Base-by-base conservation (phyloP, 2,888 invertebrate species). In the Acrobasis consociella region DNA sequence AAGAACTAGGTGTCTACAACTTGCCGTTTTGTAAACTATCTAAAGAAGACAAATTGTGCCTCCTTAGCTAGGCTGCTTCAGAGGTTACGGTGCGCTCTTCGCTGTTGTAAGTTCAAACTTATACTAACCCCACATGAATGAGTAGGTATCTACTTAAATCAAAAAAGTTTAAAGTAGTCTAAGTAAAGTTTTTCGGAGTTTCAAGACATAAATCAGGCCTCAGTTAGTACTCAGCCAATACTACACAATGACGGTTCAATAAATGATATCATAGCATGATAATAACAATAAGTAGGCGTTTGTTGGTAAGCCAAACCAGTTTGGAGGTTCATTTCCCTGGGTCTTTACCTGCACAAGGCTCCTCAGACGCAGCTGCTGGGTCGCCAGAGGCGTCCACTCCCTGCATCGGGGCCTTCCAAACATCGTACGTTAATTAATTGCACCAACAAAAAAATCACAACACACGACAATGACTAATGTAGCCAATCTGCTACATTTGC, bases 351-450 rank as follows among this genome's bases (percentile, higher is more conserved):
- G 96, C 75, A 96, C 94, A 65, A 97, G 92, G 86, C 96, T 97
- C 69, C 97, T 93, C 56, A 97, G 89, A 62, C 97, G 94, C 70
- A 96, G 93, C 93, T 98, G 98, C 85, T 97, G 97, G 16, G 97
- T 96, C 56, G 95, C 94, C 67, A 97, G 89, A 58, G 97, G 97
- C 66, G 95, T 94, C 96, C 96, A 97, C 86, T 95, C 85, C 78
- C 96, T 95, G 84, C 96, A 95, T 75, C 96, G 93, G 58, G 96
- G 95, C 73, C 94, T 92, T 70, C 93, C 93, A 81, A 94, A 93
- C 93, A 94, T 93, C 82, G 67, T 81, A 42, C 73, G 66, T 61
- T 74, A 70, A 69, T 31, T 31, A 31, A 63, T 61, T 64, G 64
- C 58, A 64, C 55, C 64, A 65, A 70, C 64, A 69, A 67, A 69